Evolutionary conservation across 2,797 vertebrate genomes (phyloP), one percentile per base, ranked within the genome.

Genomic region (Cossypha niveicapilla): DNA sequence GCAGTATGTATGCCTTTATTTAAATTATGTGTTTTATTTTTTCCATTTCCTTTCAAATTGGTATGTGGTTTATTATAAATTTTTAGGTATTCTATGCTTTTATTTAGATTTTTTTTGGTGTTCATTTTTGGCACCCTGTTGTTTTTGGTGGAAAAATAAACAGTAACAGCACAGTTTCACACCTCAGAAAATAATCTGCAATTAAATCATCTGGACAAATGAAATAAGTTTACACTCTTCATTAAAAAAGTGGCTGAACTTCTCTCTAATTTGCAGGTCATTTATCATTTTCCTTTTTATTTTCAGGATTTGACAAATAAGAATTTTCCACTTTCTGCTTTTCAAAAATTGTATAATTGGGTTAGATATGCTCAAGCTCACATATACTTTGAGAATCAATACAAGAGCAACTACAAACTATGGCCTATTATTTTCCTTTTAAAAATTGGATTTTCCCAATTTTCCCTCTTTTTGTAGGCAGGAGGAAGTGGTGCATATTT

Each of bases 141-240:
- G 5, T 83, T 88, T 70, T 37, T 88, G 7, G 9, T 77, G n/a
- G 21, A 79, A 77, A 92, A 87, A 79, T 41, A 54, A 88, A 85
- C 7, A 41, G 3, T 11, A 81, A 19, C 17, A 65, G 11, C 9
- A 18, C 4, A 65, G 30, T 48, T 86, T 90, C 22, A 73, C 35
- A 88, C 17, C 7, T 78, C 37, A 67, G 13, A 10, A 88, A 75
- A 62, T 62, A 85, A 65, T 54, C 12, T 76, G 39, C 27, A 70
- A 76, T 45, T 76, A 35, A 82, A 76, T 90, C 18, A 70, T 32
- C 30, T 35, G 42, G 24, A 58, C 42, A 82, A 90, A 76, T 45
- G 4, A 90, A 68, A 66, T 53, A 1, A 79, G 6, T 11, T 85
- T 30, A 41, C 37, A 51, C 0, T 82, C 7, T 14, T 70, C 0